Evolutionary conservation across 2,888 invertebrate species (phyloP).

Genomic region (Molorchus minor): DNA sequence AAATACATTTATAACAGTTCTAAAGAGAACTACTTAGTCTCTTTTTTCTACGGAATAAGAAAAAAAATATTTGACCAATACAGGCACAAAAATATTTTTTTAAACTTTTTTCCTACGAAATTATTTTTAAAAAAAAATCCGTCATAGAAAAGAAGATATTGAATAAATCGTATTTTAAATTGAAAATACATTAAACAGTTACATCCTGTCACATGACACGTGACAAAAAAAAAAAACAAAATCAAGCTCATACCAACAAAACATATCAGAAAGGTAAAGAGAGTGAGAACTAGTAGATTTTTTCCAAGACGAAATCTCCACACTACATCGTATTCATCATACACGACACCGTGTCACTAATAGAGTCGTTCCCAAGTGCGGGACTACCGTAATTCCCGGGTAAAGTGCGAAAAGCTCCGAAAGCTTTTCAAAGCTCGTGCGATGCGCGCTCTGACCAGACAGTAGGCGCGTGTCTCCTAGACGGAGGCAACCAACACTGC

Average conservation of each 20-base stretch:
- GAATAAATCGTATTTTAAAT: no score
- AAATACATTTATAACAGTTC: no score
- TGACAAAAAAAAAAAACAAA: not conserved
- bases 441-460: conserved; percentile 44
- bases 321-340: conserved; percentile 20
- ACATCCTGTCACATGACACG: conserved; percentile 10
- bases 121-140: no score
- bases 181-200: no score
- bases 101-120: no score
- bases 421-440: conserved; percentile 46
- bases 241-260: conserved; percentile 30
- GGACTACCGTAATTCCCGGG: conserved; percentile 52
- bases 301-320: not conserved
- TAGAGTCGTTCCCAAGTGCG: conserved; percentile 20
- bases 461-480: conserved; percentile 13
- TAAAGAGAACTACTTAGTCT: no score
- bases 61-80: no score
- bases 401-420: conserved; percentile 47
- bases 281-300: not conserved
- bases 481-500: conserved; percentile 31
- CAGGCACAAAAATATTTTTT: no score
- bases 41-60: no score
- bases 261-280: conserved; percentile 26
- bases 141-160: no score
- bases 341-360: conserved; percentile 14